These are phyloP conservation scores for Amblyornis subalaris DNA, from an alignment of 2,113 vertebrate genomes.

Conservation along the genomic window DNA sequence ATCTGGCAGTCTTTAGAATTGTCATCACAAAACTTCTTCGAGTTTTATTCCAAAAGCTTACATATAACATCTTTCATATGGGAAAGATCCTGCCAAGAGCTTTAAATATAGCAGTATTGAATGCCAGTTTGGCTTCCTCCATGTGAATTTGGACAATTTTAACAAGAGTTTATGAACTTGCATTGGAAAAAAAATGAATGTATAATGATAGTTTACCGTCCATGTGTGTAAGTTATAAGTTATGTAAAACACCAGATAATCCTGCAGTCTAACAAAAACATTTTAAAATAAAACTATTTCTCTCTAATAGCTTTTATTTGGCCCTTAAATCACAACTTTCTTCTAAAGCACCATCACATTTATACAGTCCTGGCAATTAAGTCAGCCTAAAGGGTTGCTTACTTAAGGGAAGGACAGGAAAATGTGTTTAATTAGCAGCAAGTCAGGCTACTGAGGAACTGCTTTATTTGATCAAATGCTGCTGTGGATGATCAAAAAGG, in stretches of 20 bases:
- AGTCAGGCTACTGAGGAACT: not conserved
- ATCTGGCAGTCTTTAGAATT: not conserved
- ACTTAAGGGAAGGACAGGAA: not conserved
- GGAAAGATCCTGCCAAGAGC: slow-evolving; percentile 9
- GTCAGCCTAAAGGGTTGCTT: not conserved
- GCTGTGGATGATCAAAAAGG: not conserved
- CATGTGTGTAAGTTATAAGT: not conserved
- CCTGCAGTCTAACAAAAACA: not conserved
- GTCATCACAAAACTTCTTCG: not conserved
- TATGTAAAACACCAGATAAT: slow-evolving; percentile 11
- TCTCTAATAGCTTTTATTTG: not conserved
- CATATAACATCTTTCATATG: slow-evolving; percentile 19
- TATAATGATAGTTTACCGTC: not conserved
- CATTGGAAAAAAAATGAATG: not conserved
- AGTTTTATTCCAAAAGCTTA: not conserved
- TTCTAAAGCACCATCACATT: not conserved
- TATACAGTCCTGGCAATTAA: not conserved
- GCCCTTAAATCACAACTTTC: slow-evolving; percentile 4
- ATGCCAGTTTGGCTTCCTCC: slow-evolving; percentile 40
- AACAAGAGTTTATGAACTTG: slow-evolving; percentile 43
- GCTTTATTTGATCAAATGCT: not conserved
- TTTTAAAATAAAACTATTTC: not conserved
- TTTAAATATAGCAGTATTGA: not conserved
- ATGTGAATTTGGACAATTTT: slow-evolving; percentile 1
- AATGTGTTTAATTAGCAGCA: slow-evolving; percentile 13